A percentile compares a stretch with the other conserved stretches of the same genome.
Conservation (phyloP, 2,888 invertebrate genomes). For the Platycheirus rosarum region DNA sequence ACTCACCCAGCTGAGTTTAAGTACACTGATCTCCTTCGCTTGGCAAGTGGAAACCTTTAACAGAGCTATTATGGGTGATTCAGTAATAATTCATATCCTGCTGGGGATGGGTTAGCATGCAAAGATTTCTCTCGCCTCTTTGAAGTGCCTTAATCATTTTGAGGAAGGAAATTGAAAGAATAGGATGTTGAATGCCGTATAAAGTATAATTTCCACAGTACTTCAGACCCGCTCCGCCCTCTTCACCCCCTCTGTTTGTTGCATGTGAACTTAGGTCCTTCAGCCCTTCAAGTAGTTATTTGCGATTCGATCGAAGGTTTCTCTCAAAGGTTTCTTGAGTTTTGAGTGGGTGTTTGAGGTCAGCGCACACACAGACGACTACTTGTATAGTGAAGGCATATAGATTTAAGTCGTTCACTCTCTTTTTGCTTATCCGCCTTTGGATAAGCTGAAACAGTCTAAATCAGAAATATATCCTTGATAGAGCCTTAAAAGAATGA, state of each 20-base stretch:
- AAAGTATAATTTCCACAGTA: slow-evolving; percentile 25
- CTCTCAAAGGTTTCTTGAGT: slow-evolving; percentile 8
- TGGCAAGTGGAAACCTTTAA: slow-evolving; percentile 56
- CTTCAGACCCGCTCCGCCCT: slow-evolving; percentile 11
- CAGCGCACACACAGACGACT: neutral
- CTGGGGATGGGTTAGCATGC: slow-evolving; percentile 13
- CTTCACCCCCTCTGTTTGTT: slow-evolving; percentile 10
- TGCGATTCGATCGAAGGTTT: slow-evolving; percentile 52
- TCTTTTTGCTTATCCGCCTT: neutral
- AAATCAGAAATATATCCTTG: neutral
- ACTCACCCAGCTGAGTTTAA: slow-evolving; percentile 61
- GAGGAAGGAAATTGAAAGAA: slow-evolving; percentile 34
- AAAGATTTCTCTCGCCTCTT: slow-evolving; percentile 31
- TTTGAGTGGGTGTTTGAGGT: slow-evolving; percentile 46
- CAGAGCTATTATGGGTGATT: slow-evolving; percentile 70
- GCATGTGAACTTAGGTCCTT: slow-evolving; percentile 27
- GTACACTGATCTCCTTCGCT: slow-evolving; percentile 57
- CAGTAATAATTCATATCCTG: slow-evolving; percentile 73
- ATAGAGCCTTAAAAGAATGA: slow-evolving; percentile 15
- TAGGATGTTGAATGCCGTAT: slow-evolving; percentile 32
- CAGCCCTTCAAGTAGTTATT: slow-evolving; percentile 43
- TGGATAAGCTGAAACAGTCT: neutral
- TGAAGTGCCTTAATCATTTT: slow-evolving; percentile 49
- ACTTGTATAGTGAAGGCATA: neutral
- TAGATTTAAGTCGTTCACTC: slow-evolving; percentile 1